Conservation (phyloP, 2,113 vertebrate genomes). For the Chloroceryle aenea region DNA sequence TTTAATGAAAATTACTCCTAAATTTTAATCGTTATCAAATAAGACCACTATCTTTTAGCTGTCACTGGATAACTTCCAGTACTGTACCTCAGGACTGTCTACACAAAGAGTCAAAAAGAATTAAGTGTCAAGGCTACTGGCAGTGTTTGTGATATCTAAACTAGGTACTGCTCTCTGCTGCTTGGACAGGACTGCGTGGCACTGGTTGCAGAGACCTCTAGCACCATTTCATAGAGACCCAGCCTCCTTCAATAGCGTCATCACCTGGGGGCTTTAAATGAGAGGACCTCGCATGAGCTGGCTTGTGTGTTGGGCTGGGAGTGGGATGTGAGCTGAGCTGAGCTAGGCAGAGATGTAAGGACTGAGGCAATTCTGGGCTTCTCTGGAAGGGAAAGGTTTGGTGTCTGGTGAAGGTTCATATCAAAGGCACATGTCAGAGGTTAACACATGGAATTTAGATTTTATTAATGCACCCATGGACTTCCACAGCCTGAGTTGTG, state of each 20-base stretch:
- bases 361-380: neutral
- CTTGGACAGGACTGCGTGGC: neutral
- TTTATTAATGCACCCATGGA: neutral
- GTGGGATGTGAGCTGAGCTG: neutral
- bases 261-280: neutral
- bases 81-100: neutral
- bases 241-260: fast-evolving
- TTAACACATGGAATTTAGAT: neutral
- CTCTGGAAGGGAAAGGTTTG: neutral
- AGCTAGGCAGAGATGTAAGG: neutral
- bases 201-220: neutral
- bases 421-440: neutral
- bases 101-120: neutral
- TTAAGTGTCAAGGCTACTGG: neutral
- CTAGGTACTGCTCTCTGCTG: neutral
- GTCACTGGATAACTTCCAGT: neutral
- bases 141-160: neutral
- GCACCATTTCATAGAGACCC: neutral
- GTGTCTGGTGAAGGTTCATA: neutral
- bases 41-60: neutral
- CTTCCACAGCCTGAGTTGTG: neutral
- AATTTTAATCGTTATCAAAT: neutral
- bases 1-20: neutral
- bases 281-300: neutral
- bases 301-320: neutral